Evolutionary conservation across 2,888 invertebrate species (phyloP), one percentile per base, ranked within the genome.

Genomic region (Ophraella communa): DNA sequence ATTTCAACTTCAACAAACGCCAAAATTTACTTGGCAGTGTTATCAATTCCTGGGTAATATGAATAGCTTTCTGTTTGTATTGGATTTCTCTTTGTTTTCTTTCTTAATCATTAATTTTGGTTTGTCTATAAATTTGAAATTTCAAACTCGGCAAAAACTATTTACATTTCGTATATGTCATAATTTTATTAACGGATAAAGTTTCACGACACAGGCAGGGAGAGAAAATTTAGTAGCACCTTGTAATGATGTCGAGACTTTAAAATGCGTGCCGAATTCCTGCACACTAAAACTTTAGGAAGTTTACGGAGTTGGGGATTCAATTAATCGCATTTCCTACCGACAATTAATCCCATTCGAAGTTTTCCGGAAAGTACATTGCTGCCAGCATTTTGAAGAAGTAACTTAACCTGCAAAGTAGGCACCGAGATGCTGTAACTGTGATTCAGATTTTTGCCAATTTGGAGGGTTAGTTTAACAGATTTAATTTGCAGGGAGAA

Each of bases 321-420:
- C 51, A 59, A 59, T 59, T 59, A 59, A 59, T 59, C 49, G 58
- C 51, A 59, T 51, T 59, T 51, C 51, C 59, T 51, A 42, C 51
- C 51, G 18, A 51, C 59, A 51, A 59, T 59, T 51, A 59, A 59
- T 59, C 51, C 47, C 59, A 51, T 59, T 59, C 49, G 58, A 51
- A 58, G 51, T 58, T 58, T 58, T 35, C 49, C 49, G 49, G 24
- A 49, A 49, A 49, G 49, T 14, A 14, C 14, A 23, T n/a, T 14
- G 27, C 49, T 27, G 49, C 27, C 49, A 27, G 17, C 49, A 17
- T 23, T 51, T 23, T 20, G 8, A n/a, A 17, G 14, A 24, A 5
- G 17, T 39, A 39, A 39, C 39, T 39, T 14, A 17, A 14, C 17
- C 4, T 14, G 14, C 5, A 39, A 39, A 35, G 3, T 30, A 30